Conservation (phyloP, 2,113 vertebrate genomes). For the Sphaerodactylus townsendi region DNA sequence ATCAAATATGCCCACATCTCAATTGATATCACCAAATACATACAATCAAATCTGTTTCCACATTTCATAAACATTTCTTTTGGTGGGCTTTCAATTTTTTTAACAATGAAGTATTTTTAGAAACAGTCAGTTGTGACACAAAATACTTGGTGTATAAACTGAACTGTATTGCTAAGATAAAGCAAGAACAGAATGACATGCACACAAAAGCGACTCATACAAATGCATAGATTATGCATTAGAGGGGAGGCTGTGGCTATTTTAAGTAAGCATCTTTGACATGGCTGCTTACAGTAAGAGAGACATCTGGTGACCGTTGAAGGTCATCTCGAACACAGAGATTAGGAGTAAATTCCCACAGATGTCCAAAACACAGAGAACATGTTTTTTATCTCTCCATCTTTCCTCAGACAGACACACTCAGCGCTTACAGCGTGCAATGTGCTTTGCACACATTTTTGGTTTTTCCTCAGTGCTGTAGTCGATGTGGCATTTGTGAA, state of each 20-base stretch:
- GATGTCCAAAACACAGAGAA: conserved; percentile 23
- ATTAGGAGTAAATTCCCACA: conserved; percentile 18
- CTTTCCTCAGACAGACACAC: neutral
- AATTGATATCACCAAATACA: neutral
- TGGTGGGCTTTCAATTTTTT: neutral
- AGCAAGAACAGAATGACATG: rapidly evolving
- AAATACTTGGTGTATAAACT: neutral
- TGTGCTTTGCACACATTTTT: conserved; percentile 33
- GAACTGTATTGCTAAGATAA: conserved; percentile 25
- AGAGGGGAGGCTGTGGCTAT: conserved; percentile 14
- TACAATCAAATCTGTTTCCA: neutral
- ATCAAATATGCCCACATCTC: neutral
- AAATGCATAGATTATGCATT: conserved; percentile 22
- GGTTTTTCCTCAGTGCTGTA: conserved; percentile 44
- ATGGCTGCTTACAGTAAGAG: neutral
- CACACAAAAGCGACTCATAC: neutral
- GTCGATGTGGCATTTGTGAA: conserved; percentile 55
- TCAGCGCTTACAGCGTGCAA: neutral
- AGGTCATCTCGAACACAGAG: neutral
- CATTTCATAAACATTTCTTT: conserved; percentile 7
- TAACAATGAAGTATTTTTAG: neutral
- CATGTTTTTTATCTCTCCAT: neutral
- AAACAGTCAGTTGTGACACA: neutral
- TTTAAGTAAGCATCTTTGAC: conserved; percentile 32
- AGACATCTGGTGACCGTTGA: conserved; percentile 21